Evolutionary conservation across 2,888 invertebrate genomes (phyloP), one percentile per base, ranked within the genome.

Genomic region (Habroteleia sp.): DNA sequence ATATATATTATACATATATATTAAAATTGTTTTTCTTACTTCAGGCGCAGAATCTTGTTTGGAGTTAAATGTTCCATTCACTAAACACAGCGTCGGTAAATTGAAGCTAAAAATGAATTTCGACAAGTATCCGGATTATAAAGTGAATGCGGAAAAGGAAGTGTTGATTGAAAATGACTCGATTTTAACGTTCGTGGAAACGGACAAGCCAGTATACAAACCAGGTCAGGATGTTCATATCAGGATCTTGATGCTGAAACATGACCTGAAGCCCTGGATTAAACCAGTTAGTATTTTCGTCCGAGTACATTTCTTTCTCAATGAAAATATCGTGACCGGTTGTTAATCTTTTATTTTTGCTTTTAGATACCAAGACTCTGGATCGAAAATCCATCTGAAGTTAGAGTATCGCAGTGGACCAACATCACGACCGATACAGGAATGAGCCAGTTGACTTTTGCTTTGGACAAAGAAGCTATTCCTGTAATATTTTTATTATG

Each of bases 371-470:
- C 91, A 10, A 91, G 92, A 82, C 89, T 93, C 44, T 92, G 92
- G 91, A 89, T 94, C 7, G 91, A 93, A 85, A 93, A 93, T 77
- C 94, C 94, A 0, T 88, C 90, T 0, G 92, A 92, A 0, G 90
- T 92, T 0, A 90, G 92, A 2, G 91, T 93, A 0, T 91, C 91
- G 0, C 91, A 93, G 77, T 94, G 94, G 94, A 87, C 88, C 14
- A 90, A 91, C 42, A 88, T 92, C 1, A 90, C 90, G 33, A 91
- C 92, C 0, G 89, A 92, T 68, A 89, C 91, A 13, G 94, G 94
- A 1, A 85, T 94, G 46, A 91, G 90, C 0, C 93, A 93, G 89
- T 78, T 89, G 79, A 79, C 85, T 86, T 81, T 92, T 89, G 80
- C 91, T 82, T 73, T 90, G 79, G 77, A 91, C 84, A 3, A 90